phyloP scores from a whole-genome alignment of 2,797 vertebrate species.

The Chaunax sp. region DNA sequence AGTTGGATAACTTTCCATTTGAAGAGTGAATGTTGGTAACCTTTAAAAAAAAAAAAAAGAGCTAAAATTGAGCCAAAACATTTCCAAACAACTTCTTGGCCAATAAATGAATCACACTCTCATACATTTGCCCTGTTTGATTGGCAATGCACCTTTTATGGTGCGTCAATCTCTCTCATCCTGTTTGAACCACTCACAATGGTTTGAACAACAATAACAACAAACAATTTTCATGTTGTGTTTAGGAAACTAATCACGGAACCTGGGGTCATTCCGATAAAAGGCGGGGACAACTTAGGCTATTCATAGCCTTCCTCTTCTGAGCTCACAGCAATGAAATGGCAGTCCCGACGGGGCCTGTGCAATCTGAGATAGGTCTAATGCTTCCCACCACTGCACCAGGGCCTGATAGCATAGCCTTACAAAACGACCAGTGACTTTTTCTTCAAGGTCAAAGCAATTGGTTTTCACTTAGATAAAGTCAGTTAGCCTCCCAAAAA shows the following conservation, averaged over 20 bases:
- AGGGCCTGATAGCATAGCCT: slow-evolving; percentile 51
- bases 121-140: slow-evolving; percentile 17
- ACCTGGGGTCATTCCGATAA: slow-evolving; percentile 67
- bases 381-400: slow-evolving; percentile 74
- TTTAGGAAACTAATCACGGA: slow-evolving; percentile 68
- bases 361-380: slow-evolving; percentile 81
- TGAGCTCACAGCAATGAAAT: slow-evolving; percentile 66
- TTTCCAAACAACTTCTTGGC: neutral
- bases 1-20: neutral
- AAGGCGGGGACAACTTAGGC: slow-evolving; percentile 69
- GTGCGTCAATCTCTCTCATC: slow-evolving; percentile 11
- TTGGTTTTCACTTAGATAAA: slow-evolving; percentile 51
- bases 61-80: too few relatives aligned
- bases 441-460: slow-evolving; percentile 74
- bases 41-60: neutral
- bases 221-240: slow-evolving; percentile 60
- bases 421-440: slow-evolving; percentile 53
- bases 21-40: neutral
- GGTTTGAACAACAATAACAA: slow-evolving; percentile 57
- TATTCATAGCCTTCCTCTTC: slow-evolving; percentile 79
- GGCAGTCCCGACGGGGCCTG: slow-evolving; percentile 54
- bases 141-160: slow-evolving; percentile 4
- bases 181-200: slow-evolving; percentile 24
- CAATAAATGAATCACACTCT: slow-evolving; percentile 1
- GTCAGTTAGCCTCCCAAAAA: slow-evolving; percentile 30